These are phyloP conservation scores for Ectemnius cavifrons DNA, from an alignment of 2,888 invertebrate species.

Conservation along the genomic window DNA sequence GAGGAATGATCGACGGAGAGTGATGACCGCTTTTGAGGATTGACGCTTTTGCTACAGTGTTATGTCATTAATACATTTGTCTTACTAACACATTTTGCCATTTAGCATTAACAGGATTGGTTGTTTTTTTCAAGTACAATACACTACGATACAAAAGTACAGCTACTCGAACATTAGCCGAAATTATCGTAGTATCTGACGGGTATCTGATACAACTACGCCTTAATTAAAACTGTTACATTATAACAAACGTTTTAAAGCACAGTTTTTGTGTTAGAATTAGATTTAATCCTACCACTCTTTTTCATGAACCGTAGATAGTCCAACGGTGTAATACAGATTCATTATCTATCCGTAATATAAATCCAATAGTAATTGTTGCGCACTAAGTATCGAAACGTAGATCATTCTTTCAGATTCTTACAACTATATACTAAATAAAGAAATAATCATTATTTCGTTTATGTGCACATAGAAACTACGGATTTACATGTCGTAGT, in stretches of 20 bases:
- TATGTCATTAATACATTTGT: background rate
- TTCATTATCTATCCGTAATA: background rate
- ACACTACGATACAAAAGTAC: background rate
- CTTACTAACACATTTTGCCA: background rate
- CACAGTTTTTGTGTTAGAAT: too few relatives aligned
- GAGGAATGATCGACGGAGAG: background rate
- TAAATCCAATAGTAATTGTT: too few relatives aligned
- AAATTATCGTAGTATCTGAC: conserved; percentile 45
- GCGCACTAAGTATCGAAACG: too few relatives aligned
- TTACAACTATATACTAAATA: too few relatives aligned
- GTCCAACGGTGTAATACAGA: background rate
- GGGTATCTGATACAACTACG: conserved; percentile 68
- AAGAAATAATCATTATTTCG: too few relatives aligned
- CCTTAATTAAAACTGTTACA: too few relatives aligned
- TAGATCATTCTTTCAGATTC: too few relatives aligned
- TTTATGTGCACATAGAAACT: too few relatives aligned
- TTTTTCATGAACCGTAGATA: conserved; percentile 30
- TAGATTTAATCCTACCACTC: background rate
- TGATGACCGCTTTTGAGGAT: background rate
- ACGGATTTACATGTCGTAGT: too few relatives aligned
- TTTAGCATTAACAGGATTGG: background rate
- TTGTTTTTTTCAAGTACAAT: background rate
- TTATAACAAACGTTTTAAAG: too few relatives aligned
- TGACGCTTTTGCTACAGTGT: conserved; percentile 8
- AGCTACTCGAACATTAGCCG: background rate